A percentile compares a stretch with the other conserved stretches of the same genome.
Conservation (phyloP, 35 echinoderm and acorn worm species). For the Ophiothrix spiculata region DNA sequence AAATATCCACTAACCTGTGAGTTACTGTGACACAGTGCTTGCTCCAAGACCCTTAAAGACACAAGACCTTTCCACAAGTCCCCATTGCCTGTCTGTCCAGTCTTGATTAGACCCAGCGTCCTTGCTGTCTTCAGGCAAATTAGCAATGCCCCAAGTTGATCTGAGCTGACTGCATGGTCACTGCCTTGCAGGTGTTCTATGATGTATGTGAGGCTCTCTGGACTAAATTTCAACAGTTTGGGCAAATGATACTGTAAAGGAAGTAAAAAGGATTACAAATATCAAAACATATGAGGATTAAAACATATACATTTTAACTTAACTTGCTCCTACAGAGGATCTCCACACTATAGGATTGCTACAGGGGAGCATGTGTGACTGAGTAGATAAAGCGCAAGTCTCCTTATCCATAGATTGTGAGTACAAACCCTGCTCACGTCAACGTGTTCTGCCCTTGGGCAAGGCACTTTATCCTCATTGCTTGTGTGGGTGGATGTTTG, state of each 20-base stretch:
- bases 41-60: conserved; percentile 26
- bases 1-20: conserved; percentile 77
- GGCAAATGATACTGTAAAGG: conserved; percentile 71
- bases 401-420: no score
- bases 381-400: no score
- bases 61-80: conserved; percentile 80
- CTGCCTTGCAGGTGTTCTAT: conserved; percentile 31
- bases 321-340: no score
- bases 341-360: no score
- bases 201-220: conserved; percentile 56
- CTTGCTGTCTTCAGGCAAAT: conserved; percentile 81
- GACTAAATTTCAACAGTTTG: conserved; percentile 72
- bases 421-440: no score
- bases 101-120: conserved; percentile 39
- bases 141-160: conserved; percentile 52
- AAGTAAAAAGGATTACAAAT: no score
- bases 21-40: conserved; percentile 60
- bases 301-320: no score
- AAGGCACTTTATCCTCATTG: no score
- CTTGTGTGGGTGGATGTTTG: no score
- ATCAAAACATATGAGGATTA: no score
- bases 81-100: background rate
- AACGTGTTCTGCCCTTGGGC: no score
- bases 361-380: no score
- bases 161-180: conserved; percentile 2